Evolutionary conservation across 2,113 vertebrate species (phyloP), one percentile per base, ranked within the genome.

Genomic region (Trichomycterus rosablanca): DNA sequence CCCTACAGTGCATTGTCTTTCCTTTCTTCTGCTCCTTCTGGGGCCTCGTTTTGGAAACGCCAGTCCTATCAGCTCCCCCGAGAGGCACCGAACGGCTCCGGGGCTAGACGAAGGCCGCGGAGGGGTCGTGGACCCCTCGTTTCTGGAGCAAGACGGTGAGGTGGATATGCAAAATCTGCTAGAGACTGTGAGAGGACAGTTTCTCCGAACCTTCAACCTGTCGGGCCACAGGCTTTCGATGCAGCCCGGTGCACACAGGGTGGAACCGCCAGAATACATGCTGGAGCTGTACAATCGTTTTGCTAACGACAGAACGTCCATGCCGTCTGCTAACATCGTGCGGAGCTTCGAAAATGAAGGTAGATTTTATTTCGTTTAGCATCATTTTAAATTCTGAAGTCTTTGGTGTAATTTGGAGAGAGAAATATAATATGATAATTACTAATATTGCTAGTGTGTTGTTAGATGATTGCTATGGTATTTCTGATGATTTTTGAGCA

Each of bases 321-420:
- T 94, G 90, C 95, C 96, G 0, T 92, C 90, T 0, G 92, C 93
- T 63, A 97, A 94, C 74, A 96, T 98, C 63, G 89, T 99, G 22
- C 90, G 96, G 70, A 99, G 96, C 82, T 99, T 99, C 84, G 93
- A 92, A 81, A 96, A 97, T 2, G 95, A 98, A 92, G 95, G 95
- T 97, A 88, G 67, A n/a, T n/a, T n/a, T n/a, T n/a, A n/a, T n/a
- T n/a, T n/a, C n/a, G n/a, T n/a, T n/a, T n/a, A n/a, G n/a, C n/a
- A n/a, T n/a, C n/a, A n/a, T n/a, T n/a, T n/a, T n/a, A n/a, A n/a
- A n/a, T n/a, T n/a, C n/a, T n/a, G n/a, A n/a, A n/a, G n/a, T n/a
- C n/a, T n/a, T n/a, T n/a, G n/a, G n/a, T n/a, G n/a, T n/a, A n/a
- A n/a, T n/a, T n/a, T n/a, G n/a, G n/a, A n/a, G n/a, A n/a, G n/a